A percentile compares a stretch with the other conserved stretches of the same genome.
phyloP scores from a whole-genome alignment of 1,140 invertebrate species.

The Halesus radiatus region DNA sequence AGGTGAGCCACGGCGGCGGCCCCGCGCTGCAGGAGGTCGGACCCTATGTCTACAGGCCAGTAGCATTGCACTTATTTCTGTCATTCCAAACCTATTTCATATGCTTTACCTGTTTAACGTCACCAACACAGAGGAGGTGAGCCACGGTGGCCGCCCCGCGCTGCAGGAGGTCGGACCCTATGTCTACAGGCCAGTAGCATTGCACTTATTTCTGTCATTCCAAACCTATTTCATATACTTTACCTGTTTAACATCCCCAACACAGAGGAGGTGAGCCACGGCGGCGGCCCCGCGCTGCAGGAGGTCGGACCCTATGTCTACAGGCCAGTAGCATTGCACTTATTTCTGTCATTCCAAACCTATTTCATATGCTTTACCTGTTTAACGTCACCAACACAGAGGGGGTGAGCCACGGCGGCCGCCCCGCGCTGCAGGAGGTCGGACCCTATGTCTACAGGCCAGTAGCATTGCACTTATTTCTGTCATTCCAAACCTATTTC shows the following conservation, averaged over 20 bases:
- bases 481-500: no score
- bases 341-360: not conserved
- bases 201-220: not conserved
- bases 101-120: conserved; percentile 79
- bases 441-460: conserved; percentile 79
- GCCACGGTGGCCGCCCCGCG: conserved; percentile 67
- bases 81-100: no score
- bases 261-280: conserved; percentile 70
- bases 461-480: conserved; percentile 56
- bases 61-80: conserved; percentile 19
- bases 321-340: conserved; percentile 68
- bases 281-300: conserved; percentile 68
- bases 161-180: conserved; percentile 75
- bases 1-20: conserved; percentile 69
- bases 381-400: conserved; percentile 77
- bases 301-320: conserved; percentile 78
- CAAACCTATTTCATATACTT: no score
- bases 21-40: conserved; percentile 72
- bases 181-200: conserved; percentile 73
- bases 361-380: no score
- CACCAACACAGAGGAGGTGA: conserved; percentile 74
- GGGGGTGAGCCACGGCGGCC: conserved; percentile 70
- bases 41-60: conserved; percentile 79
- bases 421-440: conserved; percentile 70
- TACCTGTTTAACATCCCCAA: conserved; percentile 79